Conservation (phyloP, 2,888 invertebrate species). For the Cheilosia pagana region DNA sequence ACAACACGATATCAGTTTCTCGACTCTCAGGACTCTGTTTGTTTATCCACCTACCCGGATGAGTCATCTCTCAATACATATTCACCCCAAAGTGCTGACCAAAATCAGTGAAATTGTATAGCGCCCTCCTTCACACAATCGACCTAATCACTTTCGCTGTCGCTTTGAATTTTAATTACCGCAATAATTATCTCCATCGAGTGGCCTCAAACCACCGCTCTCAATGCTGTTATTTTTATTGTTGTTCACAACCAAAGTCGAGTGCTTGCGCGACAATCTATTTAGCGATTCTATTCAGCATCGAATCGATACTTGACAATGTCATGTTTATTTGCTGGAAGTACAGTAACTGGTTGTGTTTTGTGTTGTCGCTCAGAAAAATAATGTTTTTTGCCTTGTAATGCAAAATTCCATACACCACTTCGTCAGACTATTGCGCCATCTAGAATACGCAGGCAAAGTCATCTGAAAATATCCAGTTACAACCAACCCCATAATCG, state of each 20-base stretch:
- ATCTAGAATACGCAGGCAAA: not conserved
- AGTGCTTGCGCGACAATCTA: not conserved
- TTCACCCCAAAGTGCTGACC: not conserved
- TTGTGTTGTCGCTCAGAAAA: not conserved
- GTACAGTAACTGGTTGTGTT: not conserved
- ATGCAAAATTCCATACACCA: not conserved
- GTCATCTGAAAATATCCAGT: constrained; percentile 15
- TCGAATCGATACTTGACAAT: not conserved
- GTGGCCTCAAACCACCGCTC: constrained; percentile 2
- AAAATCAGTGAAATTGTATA: not conserved
- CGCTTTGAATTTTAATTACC: constrained; percentile 1
- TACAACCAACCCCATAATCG: not conserved
- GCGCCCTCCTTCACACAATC: not conserved
- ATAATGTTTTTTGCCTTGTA: not conserved
- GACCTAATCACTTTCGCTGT: not conserved
- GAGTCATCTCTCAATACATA: not conserved
- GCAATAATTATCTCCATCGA: constrained; percentile 1
- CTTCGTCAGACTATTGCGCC: not conserved
- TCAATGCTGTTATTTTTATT: not conserved
- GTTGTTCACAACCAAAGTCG: not conserved
- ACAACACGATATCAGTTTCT: not conserved
- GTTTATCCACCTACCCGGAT: not conserved
- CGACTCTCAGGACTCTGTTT: not conserved
- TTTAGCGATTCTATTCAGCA: not conserved
- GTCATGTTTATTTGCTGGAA: not conserved